phyloP scores from a whole-genome alignment of 37 sponge, comb jelly and placozoan species.

The Mnemiopsis leidyi region DNA sequence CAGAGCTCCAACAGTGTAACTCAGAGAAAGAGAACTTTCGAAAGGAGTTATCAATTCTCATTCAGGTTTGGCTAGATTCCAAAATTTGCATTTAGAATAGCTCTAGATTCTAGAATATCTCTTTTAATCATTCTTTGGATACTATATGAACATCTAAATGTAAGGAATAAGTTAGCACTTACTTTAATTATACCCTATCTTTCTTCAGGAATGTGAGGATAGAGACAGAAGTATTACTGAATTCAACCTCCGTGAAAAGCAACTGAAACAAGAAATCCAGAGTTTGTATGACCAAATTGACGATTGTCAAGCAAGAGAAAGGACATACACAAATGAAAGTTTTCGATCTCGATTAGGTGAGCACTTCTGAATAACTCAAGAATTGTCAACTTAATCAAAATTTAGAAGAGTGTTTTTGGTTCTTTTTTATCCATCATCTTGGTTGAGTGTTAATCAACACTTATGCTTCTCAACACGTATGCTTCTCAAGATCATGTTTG shows the following conservation, averaged over 20 bases:
- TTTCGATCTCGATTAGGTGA: slow-evolving; percentile 44
- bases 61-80: slow-evolving; percentile 48
- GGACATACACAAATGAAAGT: slow-evolving; percentile 14
- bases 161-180: too few relatives aligned
- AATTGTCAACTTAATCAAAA: too few relatives aligned
- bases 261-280: slow-evolving; percentile 55
- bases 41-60: not conserved
- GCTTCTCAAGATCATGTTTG: too few relatives aligned
- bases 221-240: slow-evolving; percentile 55
- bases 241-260: slow-evolving; percentile 9
- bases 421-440: too few relatives aligned
- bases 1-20: not conserved
- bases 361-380: too few relatives aligned
- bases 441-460: too few relatives aligned
- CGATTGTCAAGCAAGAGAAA: not conserved
- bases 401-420: too few relatives aligned
- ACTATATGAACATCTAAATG: too few relatives aligned
- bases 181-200: not conserved
- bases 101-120: too few relatives aligned
- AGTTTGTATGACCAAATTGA: slow-evolving; percentile 57
- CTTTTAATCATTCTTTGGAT: too few relatives aligned
- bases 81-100: too few relatives aligned
- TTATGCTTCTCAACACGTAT: too few relatives aligned
- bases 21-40: slow-evolving; percentile 43
- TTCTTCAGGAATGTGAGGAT: slow-evolving; percentile 50